Conservation (phyloP, 2,113 vertebrate species). For the Grallaria varia region DNA sequence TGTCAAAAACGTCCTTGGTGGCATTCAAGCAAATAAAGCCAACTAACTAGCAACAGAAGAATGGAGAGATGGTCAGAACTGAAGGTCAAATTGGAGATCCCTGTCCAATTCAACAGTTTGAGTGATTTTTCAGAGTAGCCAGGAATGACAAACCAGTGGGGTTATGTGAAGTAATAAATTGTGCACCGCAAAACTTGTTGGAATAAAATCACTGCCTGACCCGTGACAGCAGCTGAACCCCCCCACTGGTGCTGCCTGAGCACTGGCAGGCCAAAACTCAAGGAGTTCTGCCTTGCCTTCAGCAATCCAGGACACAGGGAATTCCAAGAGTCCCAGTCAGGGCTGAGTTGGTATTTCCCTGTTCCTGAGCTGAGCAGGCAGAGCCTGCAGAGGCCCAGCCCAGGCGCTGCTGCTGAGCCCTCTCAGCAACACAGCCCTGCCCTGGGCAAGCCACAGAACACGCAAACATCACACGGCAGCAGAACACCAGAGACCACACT, state of each 20-base stretch:
- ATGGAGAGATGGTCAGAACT: background rate
- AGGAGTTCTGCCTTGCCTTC: background rate
- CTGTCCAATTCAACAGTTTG: background rate
- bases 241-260: background rate
- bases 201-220: background rate
- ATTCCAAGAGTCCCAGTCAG: background rate
- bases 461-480: background rate
- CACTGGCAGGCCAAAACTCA: background rate
- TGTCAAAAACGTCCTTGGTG: background rate
- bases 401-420: too few relatives aligned
- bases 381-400: background rate
- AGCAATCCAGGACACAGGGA: background rate
- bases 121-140: background rate
- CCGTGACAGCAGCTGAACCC: background rate
- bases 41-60: background rate
- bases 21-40: background rate
- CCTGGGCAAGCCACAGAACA: background rate
- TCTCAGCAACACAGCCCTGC: too few relatives aligned
- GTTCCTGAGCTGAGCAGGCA: fast-evolving
- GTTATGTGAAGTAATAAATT: background rate
- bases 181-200: background rate
- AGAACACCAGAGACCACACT: background rate
- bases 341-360: background rate
- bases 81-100: background rate
- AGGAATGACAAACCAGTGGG: background rate